Conservation (phyloP, 2,797 vertebrate genomes). For the Falco novaeseelandiae region DNA sequence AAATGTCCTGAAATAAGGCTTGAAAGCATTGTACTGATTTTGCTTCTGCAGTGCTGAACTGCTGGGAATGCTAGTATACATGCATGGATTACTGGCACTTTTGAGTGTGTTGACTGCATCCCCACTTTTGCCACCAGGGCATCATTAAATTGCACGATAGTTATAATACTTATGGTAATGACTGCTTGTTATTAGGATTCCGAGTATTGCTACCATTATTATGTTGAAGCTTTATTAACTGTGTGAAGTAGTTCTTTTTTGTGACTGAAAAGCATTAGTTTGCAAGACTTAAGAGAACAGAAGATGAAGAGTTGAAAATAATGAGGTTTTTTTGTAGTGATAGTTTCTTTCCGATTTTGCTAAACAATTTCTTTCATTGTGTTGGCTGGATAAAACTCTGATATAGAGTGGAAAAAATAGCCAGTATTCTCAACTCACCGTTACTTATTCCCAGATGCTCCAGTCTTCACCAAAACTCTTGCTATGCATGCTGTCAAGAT, state of each 20-base stretch:
- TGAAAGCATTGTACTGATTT: not conserved
- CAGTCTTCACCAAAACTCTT: not conserved
- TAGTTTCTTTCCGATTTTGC: not conserved
- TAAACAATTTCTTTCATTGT: not conserved
- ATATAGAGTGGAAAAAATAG: not conserved
- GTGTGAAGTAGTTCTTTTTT: not conserved
- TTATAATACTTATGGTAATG: not conserved
- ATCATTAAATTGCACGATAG: not conserved
- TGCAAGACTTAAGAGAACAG: not conserved
- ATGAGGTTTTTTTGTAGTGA: fast-evolving
- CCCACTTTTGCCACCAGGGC: not conserved
- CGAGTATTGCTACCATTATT: not conserved
- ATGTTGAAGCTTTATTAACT: not conserved
- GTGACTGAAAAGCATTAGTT: not conserved
- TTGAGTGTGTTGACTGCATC: not conserved
- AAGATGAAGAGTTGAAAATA: not conserved
- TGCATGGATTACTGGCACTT: not conserved
- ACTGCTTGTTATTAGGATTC: not conserved
- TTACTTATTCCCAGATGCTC: not conserved
- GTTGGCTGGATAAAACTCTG: not conserved
- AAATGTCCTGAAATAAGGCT: not conserved
- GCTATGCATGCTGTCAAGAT: not conserved
- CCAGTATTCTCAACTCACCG: not conserved
- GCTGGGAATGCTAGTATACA: not conserved
- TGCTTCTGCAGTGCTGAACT: not conserved